Base-by-base conservation (phyloP, 2,113 vertebrate genomes). In the Ctenomys sociabilis region DNA sequence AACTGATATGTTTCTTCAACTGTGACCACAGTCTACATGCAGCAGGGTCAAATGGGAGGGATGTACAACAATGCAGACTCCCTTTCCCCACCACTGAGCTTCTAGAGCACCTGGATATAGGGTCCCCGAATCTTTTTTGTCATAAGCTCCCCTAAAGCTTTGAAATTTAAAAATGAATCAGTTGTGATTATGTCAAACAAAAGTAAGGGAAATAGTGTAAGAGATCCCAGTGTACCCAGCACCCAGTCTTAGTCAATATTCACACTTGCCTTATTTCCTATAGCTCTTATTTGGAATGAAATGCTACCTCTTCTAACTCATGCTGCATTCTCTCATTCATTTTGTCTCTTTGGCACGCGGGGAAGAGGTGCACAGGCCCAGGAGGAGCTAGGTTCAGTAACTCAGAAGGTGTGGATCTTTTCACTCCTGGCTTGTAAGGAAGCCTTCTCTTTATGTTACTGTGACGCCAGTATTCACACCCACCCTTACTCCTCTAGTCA, bases 201-300 rank as follows among this genome's bases (percentile, higher is more conserved):
- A 70, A 91, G 30, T 37, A 52, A 88, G 90, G 57, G 45, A 93
- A 96, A 82, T 63, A 63, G 45, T 28, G 19, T 59, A 59, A 91
- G 9, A 78, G 73, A 10, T 82, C 68, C n/a, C n/a, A 75, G 37
- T 84, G 17, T 93, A 49, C 37, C 24, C 26, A 83, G 32, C 10
- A 45, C 83, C 21, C 57, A 72, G 57, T 49, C 88, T 94, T 91
- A 95, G 73, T 52, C 66, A 70, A 59, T 52, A 63, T 82, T 90
- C 63, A 57, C 40, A 80, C 52, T 78, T 93, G 35, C 26, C 30
- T 96, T 82, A 83, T 77, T 95, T 92, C 61, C 32, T 86, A 16
- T 37, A 93, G 28, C 9, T 82, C 28, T 40, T 37, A 8, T 82
- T 94, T 91, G 75, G 43, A 78, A n/a, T 85, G 73, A 89, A 91